Percentiles rank a stretch among this genome's conserved stretches.
Evolutionary conservation across 2,113 vertebrate species (phyloP).

Genomic region (Scophthalmus maximus): DNA sequence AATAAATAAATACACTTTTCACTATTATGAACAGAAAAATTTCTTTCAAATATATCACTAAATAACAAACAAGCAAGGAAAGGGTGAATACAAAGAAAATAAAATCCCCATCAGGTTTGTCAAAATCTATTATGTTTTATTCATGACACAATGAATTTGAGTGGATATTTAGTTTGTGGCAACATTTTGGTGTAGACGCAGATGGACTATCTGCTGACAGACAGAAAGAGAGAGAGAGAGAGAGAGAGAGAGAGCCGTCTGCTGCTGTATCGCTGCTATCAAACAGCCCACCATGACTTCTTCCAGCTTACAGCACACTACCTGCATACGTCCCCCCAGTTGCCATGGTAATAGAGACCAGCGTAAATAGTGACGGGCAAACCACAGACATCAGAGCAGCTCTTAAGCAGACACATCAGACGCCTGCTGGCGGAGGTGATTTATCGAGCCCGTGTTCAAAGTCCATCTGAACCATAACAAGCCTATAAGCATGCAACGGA

Average conservation of each 20-base stretch:
- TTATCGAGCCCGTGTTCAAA: constrained; percentile 77
- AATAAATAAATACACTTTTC: background rate
- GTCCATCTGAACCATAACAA: constrained; percentile 77
- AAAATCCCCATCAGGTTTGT: background rate
- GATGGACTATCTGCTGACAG: constrained; percentile 22
- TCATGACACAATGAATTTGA: constrained; percentile 8
- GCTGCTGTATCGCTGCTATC: constrained; percentile 70
- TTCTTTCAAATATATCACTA: too few species aligned
- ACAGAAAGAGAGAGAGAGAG: too few species aligned
- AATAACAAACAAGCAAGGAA: too few species aligned
- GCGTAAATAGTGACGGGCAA: constrained; percentile 74
- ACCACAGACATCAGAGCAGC: constrained; percentile 75
- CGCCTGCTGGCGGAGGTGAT: constrained; percentile 75
- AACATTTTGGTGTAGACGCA: constrained; percentile 30
- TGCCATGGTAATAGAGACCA: constrained; percentile 82
- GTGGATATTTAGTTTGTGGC: constrained; percentile 23
- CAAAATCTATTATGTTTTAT: background rate
- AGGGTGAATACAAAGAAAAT: background rate
- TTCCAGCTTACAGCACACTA: constrained; percentile 70
- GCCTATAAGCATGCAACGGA: constrained; percentile 71
- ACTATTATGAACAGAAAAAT: too few species aligned
- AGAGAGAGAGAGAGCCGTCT: constrained; percentile 38
- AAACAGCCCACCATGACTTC: constrained; percentile 75
- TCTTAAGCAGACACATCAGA: constrained; percentile 77
- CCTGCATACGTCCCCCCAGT: constrained; percentile 79